Percentiles rank a stretch among this genome's conserved stretches.
Evolutionary conservation across 2,797 vertebrate species (phyloP).

Genomic region (Arctocebus calabarensis): DNA sequence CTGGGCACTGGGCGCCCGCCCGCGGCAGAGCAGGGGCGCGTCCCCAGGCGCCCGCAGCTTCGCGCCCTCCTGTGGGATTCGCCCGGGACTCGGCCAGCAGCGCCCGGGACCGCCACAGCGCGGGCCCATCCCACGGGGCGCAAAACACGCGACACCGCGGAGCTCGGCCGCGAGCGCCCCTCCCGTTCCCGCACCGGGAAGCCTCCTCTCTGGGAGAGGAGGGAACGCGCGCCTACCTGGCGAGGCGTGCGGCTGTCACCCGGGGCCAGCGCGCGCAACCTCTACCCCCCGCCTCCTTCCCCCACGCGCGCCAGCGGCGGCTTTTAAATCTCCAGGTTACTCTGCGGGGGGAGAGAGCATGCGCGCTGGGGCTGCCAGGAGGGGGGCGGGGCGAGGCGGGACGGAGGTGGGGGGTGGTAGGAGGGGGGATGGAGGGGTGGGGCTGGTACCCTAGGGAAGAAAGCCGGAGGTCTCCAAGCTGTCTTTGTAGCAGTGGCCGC

Average conservation of each 20-base stretch:
- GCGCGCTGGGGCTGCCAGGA: constrained; percentile 76
- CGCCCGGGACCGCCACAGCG: not conserved
- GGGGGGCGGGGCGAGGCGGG: constrained; percentile 79
- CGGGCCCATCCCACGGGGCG: not conserved
- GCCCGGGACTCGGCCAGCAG: not conserved
- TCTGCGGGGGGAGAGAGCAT: constrained; percentile 78
- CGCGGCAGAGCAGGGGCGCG: not conserved
- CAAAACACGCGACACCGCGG: not conserved
- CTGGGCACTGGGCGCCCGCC: not conserved
- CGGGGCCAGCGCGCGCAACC: not conserved
- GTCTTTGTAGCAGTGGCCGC: constrained; percentile 56
- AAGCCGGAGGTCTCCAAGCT: constrained; percentile 42
- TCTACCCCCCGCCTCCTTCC: not conserved
- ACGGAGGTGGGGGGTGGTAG: constrained; percentile 55
- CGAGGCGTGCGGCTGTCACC: constrained; percentile 59
- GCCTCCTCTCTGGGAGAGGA: not conserved
- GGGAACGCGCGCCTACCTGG: constrained; percentile 74
- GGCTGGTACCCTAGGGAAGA: constrained; percentile 62
- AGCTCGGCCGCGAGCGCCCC: not conserved
- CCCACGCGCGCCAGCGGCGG: constrained; percentile 73
- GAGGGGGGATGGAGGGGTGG: constrained; percentile 67
- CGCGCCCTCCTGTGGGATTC: not conserved
- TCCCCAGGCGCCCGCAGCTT: not conserved
- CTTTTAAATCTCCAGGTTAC: constrained; percentile 85
- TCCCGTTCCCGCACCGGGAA: not conserved